Conservation (phyloP, 2,113 vertebrate genomes). For the Antigone vipio region DNA sequence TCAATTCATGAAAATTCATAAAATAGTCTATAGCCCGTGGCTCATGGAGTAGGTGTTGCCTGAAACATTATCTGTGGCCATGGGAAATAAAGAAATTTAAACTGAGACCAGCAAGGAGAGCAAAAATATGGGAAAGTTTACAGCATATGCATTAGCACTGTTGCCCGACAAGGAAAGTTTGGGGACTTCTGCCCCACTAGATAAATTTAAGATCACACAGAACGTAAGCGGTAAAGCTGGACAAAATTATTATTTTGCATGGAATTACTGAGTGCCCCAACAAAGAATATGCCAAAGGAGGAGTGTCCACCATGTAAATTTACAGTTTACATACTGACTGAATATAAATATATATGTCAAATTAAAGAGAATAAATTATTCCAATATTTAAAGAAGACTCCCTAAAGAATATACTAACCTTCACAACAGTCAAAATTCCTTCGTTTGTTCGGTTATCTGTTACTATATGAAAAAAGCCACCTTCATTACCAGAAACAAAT, state of each 20-base stretch:
- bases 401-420: slow-evolving; percentile 74
- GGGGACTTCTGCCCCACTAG: neutral
- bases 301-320: neutral
- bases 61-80: neutral
- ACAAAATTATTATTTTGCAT: neutral
- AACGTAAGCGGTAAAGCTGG: neutral
- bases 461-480: slow-evolving; percentile 83
- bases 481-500: slow-evolving; percentile 89
- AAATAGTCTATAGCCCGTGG: neutral
- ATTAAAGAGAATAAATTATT: neutral
- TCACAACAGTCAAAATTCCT: slow-evolving; percentile 85
- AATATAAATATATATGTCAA: neutral
- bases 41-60: neutral
- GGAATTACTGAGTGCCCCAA: neutral
- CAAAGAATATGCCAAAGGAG: neutral
- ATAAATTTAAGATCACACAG: neutral
- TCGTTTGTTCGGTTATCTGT: slow-evolving; percentile 88
- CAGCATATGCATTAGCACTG: neutral
- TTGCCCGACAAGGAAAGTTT: neutral
- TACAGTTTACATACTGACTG: neutral
- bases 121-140: neutral
- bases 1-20: neutral
- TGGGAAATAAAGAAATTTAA: neutral
- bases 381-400: neutral
- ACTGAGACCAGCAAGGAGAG: neutral